A percentile compares a stretch with the other conserved stretches of the same genome.
Evolutionary conservation across 2,797 vertebrate species (phyloP).

Genomic region (Lepus townsendii): DNA sequence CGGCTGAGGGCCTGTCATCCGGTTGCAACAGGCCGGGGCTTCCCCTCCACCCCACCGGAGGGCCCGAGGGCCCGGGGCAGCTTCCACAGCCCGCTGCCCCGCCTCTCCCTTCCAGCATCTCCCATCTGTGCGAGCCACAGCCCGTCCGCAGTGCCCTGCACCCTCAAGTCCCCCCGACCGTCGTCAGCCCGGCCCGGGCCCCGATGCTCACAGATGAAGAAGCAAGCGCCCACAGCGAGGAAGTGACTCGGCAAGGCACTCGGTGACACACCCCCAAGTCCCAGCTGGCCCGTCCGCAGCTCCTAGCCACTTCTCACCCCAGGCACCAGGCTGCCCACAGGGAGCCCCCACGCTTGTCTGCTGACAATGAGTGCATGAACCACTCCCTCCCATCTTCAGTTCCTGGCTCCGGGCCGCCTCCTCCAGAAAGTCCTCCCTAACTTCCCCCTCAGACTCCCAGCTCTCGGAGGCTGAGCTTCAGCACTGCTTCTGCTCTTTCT

Average conservation of each 20-base stretch:
- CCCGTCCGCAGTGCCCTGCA: background rate
- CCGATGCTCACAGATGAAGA: constrained; percentile 49
- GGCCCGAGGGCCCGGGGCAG: background rate
- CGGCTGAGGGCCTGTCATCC: background rate
- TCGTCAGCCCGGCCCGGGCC: background rate
- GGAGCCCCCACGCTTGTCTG: background rate
- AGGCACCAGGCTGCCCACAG: background rate
- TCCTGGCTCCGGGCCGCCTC: background rate
- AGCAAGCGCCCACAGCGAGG: constrained; percentile 73
- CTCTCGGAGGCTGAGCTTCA: background rate
- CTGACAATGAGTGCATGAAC: constrained; percentile 48
- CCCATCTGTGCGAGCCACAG: background rate
- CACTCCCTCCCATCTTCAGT: background rate
- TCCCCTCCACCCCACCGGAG: background rate
- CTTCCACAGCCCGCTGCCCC: background rate
- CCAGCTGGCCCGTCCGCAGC: background rate
- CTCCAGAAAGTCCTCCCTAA: constrained; percentile 28
- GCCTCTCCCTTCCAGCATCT: background rate
- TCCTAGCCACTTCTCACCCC: constrained; percentile 38
- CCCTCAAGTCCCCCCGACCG: background rate
- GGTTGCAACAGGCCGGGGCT: background rate
- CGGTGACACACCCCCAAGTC: background rate
- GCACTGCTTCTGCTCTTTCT: background rate
- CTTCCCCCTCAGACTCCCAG: background rate
- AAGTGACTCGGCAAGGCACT: constrained; percentile 76